Evolutionary conservation across 2,888 invertebrate genomes (phyloP).

Genomic region (Tholera decimalis): DNA sequence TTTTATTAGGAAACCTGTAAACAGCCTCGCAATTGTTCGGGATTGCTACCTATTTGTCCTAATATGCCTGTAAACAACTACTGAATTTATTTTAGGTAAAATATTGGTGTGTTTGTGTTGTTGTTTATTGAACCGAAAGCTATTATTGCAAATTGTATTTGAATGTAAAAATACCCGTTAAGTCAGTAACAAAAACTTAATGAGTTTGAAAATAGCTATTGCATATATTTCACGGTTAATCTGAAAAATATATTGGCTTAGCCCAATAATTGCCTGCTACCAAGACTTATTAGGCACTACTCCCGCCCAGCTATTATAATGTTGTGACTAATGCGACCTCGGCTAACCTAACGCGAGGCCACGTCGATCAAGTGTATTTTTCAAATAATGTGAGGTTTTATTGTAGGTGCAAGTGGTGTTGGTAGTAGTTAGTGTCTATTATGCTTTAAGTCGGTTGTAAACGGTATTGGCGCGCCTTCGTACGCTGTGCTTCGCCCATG

Average conservation of each 20-base stretch:
- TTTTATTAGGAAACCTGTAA: conserved; percentile 59
- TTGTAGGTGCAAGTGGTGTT: conserved; percentile 39
- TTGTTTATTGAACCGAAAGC: conserved; percentile 43
- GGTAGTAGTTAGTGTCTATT: conserved; percentile 53
- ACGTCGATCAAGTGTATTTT: conserved; percentile 52
- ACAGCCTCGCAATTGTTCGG: conserved; percentile 51
- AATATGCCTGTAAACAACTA: conserved; percentile 51
- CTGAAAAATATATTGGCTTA: conserved; percentile 38
- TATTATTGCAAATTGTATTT: conserved; percentile 20
- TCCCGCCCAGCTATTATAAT: conserved; percentile 40
- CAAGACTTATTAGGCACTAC: conserved; percentile 23
- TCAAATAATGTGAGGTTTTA: conserved; percentile 38
- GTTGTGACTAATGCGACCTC: conserved; percentile 59
- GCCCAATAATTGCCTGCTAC: conserved; percentile 42
- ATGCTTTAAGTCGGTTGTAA: conserved; percentile 54
- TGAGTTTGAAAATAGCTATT: conserved; percentile 27
- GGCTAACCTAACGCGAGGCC: conserved; percentile 54
- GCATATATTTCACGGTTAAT: conserved; percentile 39
- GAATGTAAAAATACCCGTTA: not conserved
- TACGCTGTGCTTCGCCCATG: conserved; percentile 58
- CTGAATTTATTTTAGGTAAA: conserved; percentile 46
- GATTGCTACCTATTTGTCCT: conserved; percentile 48
- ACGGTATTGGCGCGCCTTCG: conserved; percentile 59
- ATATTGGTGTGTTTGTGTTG: conserved; percentile 33
- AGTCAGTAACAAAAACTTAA: conserved; percentile 17